These are phyloP conservation scores for Gnathonemus echidnorhynchus DNA, from an alignment of 2,113 vertebrate genomes.

Conservation along the genomic window DNA sequence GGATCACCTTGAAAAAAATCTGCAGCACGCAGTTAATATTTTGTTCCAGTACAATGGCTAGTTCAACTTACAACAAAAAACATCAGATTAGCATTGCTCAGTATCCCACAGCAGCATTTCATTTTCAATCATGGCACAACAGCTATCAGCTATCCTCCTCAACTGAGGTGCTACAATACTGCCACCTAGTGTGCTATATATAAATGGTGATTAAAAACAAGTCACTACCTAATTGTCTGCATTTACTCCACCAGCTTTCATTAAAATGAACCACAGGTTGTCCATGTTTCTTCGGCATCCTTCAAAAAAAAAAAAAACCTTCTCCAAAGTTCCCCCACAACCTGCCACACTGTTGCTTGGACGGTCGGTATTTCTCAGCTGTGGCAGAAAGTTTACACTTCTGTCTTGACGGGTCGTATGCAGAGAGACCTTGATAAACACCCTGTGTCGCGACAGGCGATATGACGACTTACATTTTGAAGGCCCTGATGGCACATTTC, in stretches of 20 bases:
- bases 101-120: neutral
- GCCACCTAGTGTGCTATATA: slow-evolving; percentile 25
- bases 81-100: neutral
- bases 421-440: neutral
- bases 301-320: neutral
- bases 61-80: neutral
- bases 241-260: neutral
- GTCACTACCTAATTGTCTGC: neutral
- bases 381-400: neutral
- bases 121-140: neutral
- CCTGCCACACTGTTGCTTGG: neutral
- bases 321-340: neutral
- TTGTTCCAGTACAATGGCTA: neutral
- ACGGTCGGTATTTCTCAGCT: neutral
- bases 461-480: too few relatives aligned
- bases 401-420: neutral
- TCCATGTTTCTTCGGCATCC: neutral
- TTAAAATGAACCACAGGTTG: neutral
- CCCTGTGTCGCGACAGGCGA: too few relatives aligned
- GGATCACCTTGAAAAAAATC: neutral
- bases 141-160: neutral
- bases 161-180: slow-evolving; percentile 25
- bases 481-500: neutral
- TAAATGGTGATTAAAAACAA: neutral
- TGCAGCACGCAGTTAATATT: neutral